Conservation (phyloP, 2,113 vertebrate genomes). For the Sitta europaea region DNA sequence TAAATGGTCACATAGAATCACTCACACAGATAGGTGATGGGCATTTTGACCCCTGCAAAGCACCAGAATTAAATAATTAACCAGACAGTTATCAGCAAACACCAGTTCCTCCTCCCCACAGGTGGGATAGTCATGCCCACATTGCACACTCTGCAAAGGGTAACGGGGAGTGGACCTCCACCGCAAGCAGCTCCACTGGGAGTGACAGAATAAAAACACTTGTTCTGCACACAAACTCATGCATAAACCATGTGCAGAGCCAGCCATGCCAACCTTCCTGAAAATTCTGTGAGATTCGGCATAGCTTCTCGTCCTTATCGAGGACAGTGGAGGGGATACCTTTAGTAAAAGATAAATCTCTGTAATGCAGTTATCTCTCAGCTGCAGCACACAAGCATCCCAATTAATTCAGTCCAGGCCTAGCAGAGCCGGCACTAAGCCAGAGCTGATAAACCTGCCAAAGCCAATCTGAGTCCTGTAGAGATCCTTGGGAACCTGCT, state of each 20-base stretch:
- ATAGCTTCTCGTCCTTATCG: constrained; percentile 32
- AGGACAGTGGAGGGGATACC: constrained; percentile 46
- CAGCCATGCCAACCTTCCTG: constrained; percentile 5
- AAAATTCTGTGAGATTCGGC: constrained; percentile 13
- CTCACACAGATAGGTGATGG: background rate
- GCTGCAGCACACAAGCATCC: constrained; percentile 55
- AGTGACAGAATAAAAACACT: background rate
- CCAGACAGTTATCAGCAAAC: background rate
- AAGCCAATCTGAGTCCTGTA: constrained; percentile 53
- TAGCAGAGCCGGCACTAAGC: constrained; percentile 57
- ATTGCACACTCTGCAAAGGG: background rate
- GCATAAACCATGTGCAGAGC: background rate
- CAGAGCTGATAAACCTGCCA: constrained; percentile 63
- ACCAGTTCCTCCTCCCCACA: background rate
- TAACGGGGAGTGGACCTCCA: background rate
- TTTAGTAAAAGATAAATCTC: constrained; percentile 61
- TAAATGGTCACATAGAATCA: background rate
- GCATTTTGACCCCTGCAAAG: background rate
- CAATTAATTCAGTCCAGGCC: constrained; percentile 65
- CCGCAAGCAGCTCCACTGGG: background rate
- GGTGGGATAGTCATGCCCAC: background rate
- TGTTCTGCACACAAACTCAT: background rate
- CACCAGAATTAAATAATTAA: background rate
- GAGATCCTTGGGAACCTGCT: constrained; percentile 2
- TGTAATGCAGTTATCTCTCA: constrained; percentile 65